Evolutionary conservation across 1,140 invertebrate genomes (phyloP).

Genomic region (Eciton burchellii): DNA sequence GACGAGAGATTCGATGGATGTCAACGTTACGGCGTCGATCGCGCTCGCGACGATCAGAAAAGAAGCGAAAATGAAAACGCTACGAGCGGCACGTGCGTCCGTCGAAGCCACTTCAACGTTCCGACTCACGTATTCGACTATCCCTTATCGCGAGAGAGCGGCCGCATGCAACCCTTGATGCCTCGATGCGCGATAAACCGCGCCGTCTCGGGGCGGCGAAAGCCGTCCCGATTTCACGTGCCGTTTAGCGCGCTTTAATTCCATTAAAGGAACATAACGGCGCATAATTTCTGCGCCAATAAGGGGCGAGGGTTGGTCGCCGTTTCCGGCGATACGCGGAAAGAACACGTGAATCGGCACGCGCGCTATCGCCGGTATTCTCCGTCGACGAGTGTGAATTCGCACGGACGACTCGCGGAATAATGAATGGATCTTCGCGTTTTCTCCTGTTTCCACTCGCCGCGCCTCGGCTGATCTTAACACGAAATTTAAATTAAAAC

Average conservation of each 20-base stretch:
- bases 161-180: slow-evolving; percentile 56
- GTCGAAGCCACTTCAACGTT: slow-evolving; percentile 44
- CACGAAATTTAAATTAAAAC: slow-evolving; percentile 54
- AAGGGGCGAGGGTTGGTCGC: slow-evolving; percentile 62
- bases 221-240: slow-evolving; percentile 73
- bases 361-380: slow-evolving; percentile 24
- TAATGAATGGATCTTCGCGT: slow-evolving; percentile 36
- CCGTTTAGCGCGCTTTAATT: slow-evolving; percentile 77
- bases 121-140: slow-evolving; percentile 61
- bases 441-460: slow-evolving; percentile 4
- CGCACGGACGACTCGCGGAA: slow-evolving; percentile 24
- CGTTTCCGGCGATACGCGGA: slow-evolving; percentile 26
- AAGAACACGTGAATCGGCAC: background rate
- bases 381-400: slow-evolving; percentile 47
- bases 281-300: slow-evolving; percentile 61
- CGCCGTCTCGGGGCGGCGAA: slow-evolving; percentile 50
- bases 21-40: slow-evolving; percentile 10
- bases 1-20: background rate
- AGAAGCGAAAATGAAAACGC: background rate
- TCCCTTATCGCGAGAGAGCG: slow-evolving; percentile 49
- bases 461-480: slow-evolving; percentile 15
- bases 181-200: slow-evolving; percentile 65
- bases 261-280: slow-evolving; percentile 72
- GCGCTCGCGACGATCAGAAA: slow-evolving; percentile 6
- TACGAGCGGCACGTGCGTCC: background rate